phyloP scores from a whole-genome alignment of 2,113 vertebrate species.

The Perca schrenkii region DNA sequence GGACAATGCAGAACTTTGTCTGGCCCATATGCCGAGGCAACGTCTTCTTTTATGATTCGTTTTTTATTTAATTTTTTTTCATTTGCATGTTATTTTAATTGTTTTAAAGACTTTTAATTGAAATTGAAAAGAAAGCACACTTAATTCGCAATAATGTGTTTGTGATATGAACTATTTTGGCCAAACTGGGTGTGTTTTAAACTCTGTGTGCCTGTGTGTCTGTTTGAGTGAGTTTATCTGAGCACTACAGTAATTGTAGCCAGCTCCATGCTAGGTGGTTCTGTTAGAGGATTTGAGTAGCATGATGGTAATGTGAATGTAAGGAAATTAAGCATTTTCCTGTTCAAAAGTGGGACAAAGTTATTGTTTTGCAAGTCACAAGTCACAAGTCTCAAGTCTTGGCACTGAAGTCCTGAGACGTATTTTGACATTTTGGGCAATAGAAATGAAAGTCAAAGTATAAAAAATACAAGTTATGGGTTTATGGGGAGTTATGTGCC shows the following conservation, averaged over 20 bases:
- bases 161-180: conserved; percentile 76
- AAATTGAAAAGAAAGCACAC: conserved; percentile 86
- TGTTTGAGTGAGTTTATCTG: conserved; percentile 54
- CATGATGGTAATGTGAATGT: conserved; percentile 53
- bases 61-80: conserved; percentile 65
- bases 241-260: conserved; percentile 57
- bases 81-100: conserved; percentile 82
- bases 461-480: not conserved
- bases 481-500: not conserved
- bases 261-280: conserved; percentile 46
- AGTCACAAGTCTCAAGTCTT: not conserved
- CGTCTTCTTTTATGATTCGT: conserved; percentile 62
- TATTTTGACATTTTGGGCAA: conserved; percentile 6
- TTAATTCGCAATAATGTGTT: conserved; percentile 89
- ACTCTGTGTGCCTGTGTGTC: conserved; percentile 59
- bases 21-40: conserved; percentile 64
- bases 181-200: conserved; percentile 70
- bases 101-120: conserved; percentile 74
- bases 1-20: conserved; percentile 76
- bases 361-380: conserved; percentile 29
- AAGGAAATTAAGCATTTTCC: conserved; percentile 51
- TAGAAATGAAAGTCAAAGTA: not conserved
- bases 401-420: not conserved
- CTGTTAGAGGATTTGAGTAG: conserved; percentile 16
- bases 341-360: conserved; percentile 11